phyloP scores from a whole-genome alignment of 2,888 invertebrate genomes.

The Papilio protenor region DNA sequence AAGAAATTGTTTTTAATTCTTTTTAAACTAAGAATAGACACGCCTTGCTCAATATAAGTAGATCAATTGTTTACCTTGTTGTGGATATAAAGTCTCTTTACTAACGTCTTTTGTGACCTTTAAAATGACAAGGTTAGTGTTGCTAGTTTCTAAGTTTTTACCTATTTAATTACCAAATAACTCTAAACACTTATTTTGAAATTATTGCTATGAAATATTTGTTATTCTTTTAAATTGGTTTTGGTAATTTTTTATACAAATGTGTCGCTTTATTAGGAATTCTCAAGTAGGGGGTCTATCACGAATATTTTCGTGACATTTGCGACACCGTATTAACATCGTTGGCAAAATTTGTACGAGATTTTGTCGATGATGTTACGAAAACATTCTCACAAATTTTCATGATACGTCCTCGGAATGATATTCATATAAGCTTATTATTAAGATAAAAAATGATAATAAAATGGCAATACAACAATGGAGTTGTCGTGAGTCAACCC shows the following conservation, averaged over 20 bases:
- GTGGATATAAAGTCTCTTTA: conserved; percentile 4
- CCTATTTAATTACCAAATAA: not conserved
- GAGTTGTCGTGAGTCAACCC: conserved; percentile 21
- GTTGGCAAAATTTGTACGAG: no score
- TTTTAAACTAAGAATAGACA: conserved; percentile 11
- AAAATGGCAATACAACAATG: not conserved
- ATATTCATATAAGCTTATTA: not conserved
- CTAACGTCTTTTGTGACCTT: conserved; percentile 20
- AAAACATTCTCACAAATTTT: no score
- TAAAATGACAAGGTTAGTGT: conserved; percentile 26
- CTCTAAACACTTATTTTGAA: not conserved
- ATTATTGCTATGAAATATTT: no score
- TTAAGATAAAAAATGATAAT: not conserved
- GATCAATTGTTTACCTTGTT: conserved; percentile 34
- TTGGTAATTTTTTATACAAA: no score
- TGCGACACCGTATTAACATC: no score
- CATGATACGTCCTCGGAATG: not conserved
- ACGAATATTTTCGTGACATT: no score
- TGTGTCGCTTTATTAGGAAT: no score
- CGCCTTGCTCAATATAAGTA: conserved; percentile 36
- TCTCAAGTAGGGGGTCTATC: no score
- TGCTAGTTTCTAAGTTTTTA: not conserved
- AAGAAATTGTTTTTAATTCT: no score
- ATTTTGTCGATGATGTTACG: no score
- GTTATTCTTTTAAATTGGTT: no score